Base-by-base conservation (phyloP, 1,140 invertebrate species). In the Physella acuta region DNA sequence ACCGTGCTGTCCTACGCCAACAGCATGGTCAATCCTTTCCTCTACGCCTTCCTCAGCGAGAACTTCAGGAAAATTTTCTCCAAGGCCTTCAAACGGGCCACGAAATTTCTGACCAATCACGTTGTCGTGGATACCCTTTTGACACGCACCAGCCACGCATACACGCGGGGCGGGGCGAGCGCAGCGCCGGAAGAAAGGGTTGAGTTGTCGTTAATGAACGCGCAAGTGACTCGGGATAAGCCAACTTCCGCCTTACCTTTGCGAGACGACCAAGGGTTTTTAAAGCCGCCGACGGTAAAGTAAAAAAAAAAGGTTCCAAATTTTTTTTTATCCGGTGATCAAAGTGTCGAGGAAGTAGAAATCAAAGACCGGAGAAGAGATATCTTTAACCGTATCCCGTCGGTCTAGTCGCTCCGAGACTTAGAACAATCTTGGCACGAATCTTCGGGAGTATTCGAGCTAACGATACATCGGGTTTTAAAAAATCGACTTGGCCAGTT, bases 71-170 rank as follows among this genome's bases (percentile, higher is more conserved):
- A 91, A 75, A 90, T 89, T 61, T 89, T 89, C 81, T 85, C 94
- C 69, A 97, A 97, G 82, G 95, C 87, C 11, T 88, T 88, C 74
- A 84, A 82, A 39, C 87, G 87, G 71, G 79, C 81, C 11, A 71
- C 72, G 24, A 73, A 72, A 1, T 69, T 59, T 26, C 79, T 76
- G 33, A 72, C 70, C 20, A 73, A 68, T 30, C 75, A 74, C 56
- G 28, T 24, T 1, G 84, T 95, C 8, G 94, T 97, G 80, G 96
- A 95, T 82, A 95, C 93, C 74, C 89, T 95, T 28, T 95, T 95
- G 76, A 93, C 93, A 0, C 86, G 67, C 28, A 74, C 59, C 31
- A 74, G 70, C 37, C 66, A 71, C 30, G 68, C 58, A n/a, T 74
- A 65, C 56, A 70, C 60, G 17, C 58, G 65, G 20, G 65, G 66